A percentile compares a stretch with the other conserved stretches of the same genome.
These are phyloP conservation scores for Eupelmus urozonus DNA, from an alignment of 2,888 invertebrate genomes.

Conservation along the genomic window DNA sequence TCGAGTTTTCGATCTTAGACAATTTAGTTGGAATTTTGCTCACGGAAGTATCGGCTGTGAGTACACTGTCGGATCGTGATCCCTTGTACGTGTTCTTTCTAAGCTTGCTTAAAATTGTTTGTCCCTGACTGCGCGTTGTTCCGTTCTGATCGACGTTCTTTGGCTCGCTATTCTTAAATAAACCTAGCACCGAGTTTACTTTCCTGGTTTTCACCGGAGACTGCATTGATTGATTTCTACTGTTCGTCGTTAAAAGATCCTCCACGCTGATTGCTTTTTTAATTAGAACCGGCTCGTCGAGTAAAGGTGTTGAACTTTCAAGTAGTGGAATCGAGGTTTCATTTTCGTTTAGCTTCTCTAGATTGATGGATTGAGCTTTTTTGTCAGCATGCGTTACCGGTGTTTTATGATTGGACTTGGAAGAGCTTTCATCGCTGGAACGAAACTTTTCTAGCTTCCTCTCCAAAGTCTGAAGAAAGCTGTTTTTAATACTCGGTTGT, in stretches of 20 bases:
- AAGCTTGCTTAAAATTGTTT: slow-evolving; percentile 76
- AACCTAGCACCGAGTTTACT: slow-evolving; percentile 86
- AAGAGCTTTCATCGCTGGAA: slow-evolving; percentile 68
- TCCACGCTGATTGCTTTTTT: slow-evolving; percentile 84
- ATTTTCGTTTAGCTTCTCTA: neutral
- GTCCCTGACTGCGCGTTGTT: slow-evolving; percentile 61
- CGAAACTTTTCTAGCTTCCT: slow-evolving; percentile 78
- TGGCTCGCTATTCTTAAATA: slow-evolving; percentile 81
- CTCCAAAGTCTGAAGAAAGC: slow-evolving; percentile 86
- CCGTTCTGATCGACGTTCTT: slow-evolving; percentile 64
- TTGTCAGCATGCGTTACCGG: neutral
- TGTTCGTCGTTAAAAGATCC: slow-evolving; percentile 79
- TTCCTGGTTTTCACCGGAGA: slow-evolving; percentile 82
- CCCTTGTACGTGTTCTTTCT: slow-evolving; percentile 79
- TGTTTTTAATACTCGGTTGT: slow-evolving; percentile 76
- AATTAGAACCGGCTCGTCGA: slow-evolving; percentile 79
- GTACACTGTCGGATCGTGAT: slow-evolving; percentile 65
- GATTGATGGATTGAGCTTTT: slow-evolving; percentile 69
- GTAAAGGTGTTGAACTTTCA: neutral
- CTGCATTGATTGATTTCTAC: slow-evolving; percentile 74
- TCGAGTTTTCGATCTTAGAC: slow-evolving; percentile 63
- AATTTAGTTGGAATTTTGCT: slow-evolving; percentile 74
- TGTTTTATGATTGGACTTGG: slow-evolving; percentile 46
- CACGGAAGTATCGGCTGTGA: slow-evolving; percentile 59
- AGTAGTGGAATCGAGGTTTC: slow-evolving; percentile 71